Evolutionary conservation across 2,797 vertebrate genomes (phyloP).

Genomic region (Toxotes lorentzi): DNA sequence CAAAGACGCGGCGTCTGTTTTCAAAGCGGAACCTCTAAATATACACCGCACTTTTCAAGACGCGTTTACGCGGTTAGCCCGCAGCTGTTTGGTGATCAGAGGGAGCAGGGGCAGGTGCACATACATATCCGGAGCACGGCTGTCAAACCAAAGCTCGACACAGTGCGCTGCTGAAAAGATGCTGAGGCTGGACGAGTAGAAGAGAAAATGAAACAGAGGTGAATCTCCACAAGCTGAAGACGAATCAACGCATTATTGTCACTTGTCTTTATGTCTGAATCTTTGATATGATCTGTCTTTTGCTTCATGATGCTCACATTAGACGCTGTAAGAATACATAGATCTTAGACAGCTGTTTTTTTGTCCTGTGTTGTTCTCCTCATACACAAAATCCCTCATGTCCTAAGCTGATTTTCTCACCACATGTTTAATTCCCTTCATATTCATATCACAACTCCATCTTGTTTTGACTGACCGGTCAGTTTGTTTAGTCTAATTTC

Average conservation of each 20-base stretch:
- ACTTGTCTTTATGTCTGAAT: slow-evolving; percentile 16
- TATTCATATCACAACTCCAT: slow-evolving; percentile 56
- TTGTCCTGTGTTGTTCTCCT: slow-evolving; percentile 24
- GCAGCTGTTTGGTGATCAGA: slow-evolving; percentile 8
- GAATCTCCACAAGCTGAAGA: too few relatives aligned
- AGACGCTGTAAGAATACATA: background rate
- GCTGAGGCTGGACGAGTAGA: background rate
- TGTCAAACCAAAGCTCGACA: slow-evolving; percentile 50
- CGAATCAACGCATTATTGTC: slow-evolving; percentile 1
- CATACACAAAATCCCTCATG: slow-evolving; percentile 43
- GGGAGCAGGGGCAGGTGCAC: slow-evolving; percentile 48
- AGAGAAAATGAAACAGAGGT: too few relatives aligned
- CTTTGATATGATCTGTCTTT: slow-evolving; percentile 7
- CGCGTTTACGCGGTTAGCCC: background rate
- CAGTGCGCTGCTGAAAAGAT: slow-evolving; percentile 17
- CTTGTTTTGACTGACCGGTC: slow-evolving; percentile 56
- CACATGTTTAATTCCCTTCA: slow-evolving; percentile 63
- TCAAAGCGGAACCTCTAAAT: background rate
- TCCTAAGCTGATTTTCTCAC: slow-evolving; percentile 69
- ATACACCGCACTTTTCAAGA: slow-evolving; percentile 10
- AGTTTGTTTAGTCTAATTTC: slow-evolving; percentile 57
- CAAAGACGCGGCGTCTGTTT: slow-evolving; percentile 8
- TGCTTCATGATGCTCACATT: background rate
- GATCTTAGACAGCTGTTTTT: background rate
- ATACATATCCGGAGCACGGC: slow-evolving; percentile 11